A percentile compares a stretch with the other conserved stretches of the same genome.
Evolutionary conservation across 2,888 invertebrate genomes (phyloP).

Genomic region (Plutella xylostella): DNA sequence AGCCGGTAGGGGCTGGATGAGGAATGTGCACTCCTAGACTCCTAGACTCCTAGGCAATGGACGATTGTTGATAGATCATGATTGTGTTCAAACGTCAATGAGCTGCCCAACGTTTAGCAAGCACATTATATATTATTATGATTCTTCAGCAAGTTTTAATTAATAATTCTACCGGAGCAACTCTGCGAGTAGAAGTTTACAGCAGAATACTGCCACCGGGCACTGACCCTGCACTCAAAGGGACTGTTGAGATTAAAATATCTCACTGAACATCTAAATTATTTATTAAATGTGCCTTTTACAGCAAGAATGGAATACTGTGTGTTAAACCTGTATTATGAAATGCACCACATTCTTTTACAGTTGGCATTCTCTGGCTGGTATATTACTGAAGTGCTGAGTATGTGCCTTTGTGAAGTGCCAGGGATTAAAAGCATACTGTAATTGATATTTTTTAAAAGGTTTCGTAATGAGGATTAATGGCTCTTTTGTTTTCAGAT

Average conservation of each 20-base stretch:
- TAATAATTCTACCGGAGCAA: no score
- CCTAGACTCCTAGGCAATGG: no score
- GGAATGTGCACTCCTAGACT: no score
- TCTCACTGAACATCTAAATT: slow-evolving; percentile 52
- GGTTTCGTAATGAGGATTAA: background rate
- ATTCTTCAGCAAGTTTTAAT: no score
- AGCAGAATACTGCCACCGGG: no score
- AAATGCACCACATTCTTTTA: slow-evolving; percentile 19
- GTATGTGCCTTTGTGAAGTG: background rate
- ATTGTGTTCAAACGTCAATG: no score
- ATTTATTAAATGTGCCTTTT: slow-evolving; percentile 47
- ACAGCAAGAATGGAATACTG: slow-evolving; percentile 27
- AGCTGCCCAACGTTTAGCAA: no score
- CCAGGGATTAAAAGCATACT: background rate
- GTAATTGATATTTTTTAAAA: background rate
- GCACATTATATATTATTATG: no score
- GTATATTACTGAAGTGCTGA: background rate
- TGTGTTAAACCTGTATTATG: slow-evolving; percentile 21
- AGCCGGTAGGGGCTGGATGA: no score
- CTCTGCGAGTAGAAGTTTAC: no score
- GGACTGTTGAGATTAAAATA: slow-evolving; percentile 58
- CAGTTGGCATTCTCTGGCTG: background rate
- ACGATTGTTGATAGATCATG: no score
- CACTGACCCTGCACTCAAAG: slow-evolving; percentile 17
- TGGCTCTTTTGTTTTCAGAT: slow-evolving; percentile 38